phyloP scores from a whole-genome alignment of 2,888 invertebrate genomes.

The Amphipyra tragopoginis region DNA sequence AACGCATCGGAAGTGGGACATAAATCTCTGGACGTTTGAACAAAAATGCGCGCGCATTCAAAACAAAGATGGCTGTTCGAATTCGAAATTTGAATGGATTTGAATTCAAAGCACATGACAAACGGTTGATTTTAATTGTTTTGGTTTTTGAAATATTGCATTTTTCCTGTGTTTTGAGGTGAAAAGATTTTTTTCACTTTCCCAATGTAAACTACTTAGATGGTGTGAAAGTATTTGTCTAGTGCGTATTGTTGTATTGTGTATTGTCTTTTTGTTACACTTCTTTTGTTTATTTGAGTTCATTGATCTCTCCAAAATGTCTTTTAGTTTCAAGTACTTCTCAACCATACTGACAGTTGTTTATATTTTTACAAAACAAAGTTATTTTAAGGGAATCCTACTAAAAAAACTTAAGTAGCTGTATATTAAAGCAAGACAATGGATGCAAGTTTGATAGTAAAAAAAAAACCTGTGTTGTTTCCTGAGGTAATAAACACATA shows the following conservation, averaged over 20 bases:
- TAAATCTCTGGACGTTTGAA: conserved; percentile 74
- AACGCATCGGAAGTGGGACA: conserved; percentile 73
- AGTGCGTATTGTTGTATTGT: conserved; percentile 27
- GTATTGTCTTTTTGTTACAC: conserved; percentile 16
- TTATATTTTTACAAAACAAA: no score
- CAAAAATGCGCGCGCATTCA: conserved; percentile 67
- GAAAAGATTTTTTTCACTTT: conserved; percentile 11
- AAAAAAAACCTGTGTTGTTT: no score
- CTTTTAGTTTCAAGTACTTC: conserved; percentile 2
- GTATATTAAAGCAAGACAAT: no score
- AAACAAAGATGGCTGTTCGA: conserved; percentile 57
- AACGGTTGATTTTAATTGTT: conserved; percentile 57
- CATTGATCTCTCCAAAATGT: conserved; percentile 22
- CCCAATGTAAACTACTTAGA: background rate
- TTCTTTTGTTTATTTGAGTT: conserved; percentile 31
- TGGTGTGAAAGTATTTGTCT: conserved; percentile 3
- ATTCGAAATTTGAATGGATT: conserved; percentile 59
- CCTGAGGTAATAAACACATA: no score
- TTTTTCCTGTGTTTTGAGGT: conserved; percentile 44
- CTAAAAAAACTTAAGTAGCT: no score
- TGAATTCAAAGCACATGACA: conserved; percentile 47
- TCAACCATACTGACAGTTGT: conserved; percentile 3
- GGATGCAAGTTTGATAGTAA: no score
- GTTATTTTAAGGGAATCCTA: no score
- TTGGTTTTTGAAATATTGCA: conserved; percentile 36